phyloP scores from a whole-genome alignment of 2,888 invertebrate genomes.

The Drosophila monieri region DNA sequence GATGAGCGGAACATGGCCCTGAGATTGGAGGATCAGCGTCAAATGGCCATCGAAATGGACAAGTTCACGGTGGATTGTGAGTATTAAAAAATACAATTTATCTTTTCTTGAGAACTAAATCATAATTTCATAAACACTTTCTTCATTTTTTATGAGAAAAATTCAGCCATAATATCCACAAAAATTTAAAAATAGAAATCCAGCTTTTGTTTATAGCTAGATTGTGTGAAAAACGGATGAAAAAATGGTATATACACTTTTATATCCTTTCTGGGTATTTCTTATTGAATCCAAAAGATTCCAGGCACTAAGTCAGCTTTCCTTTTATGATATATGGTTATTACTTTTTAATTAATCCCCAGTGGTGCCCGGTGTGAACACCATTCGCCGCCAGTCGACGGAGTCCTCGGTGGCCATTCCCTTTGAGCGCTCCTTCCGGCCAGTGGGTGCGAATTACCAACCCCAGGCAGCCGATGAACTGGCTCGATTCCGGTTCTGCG shows the following conservation, averaged over 20 bases:
- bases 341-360: slow-evolving; percentile 42
- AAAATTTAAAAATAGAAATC: background rate
- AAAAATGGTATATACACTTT: too few relatives aligned
- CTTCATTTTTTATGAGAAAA: background rate
- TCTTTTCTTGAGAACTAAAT: background rate
- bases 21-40: slow-evolving; percentile 86
- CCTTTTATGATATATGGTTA: slow-evolving; percentile 17
- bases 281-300: background rate
- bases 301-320: background rate
- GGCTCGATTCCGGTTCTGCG: slow-evolving; percentile 90
- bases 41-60: slow-evolving; percentile 88
- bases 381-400: slow-evolving; percentile 87
- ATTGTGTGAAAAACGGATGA: too few relatives aligned
- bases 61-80: slow-evolving; percentile 87
- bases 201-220: background rate
- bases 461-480: slow-evolving; percentile 83
- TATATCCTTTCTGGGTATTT: background rate
- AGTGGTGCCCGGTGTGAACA: slow-evolving; percentile 89
- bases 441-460: slow-evolving; percentile 86
- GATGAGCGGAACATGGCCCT: slow-evolving; percentile 88
- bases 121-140: too few relatives aligned
- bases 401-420: slow-evolving; percentile 93
- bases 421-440: slow-evolving; percentile 91
- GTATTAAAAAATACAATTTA: slow-evolving; percentile 65
- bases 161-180: background rate